Conservation (phyloP, 2,797 vertebrate genomes). For the Enteromius fasciolatus region DNA sequence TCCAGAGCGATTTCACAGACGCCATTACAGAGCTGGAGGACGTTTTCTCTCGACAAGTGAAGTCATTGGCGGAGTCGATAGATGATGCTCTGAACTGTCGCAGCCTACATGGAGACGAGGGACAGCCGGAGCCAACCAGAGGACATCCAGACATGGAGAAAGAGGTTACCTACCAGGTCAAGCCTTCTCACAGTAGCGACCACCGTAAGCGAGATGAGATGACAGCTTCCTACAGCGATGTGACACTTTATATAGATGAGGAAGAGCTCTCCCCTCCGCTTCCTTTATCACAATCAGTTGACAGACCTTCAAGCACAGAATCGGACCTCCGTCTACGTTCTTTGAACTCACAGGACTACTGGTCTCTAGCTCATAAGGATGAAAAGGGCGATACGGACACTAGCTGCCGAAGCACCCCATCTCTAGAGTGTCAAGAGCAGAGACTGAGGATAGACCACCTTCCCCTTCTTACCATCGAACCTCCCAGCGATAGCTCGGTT, state of each 20-base stretch:
- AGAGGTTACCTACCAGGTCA: constrained; percentile 76
- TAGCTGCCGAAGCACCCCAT: constrained; percentile 92
- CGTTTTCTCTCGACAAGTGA: constrained; percentile 95
- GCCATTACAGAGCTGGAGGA: constrained; percentile 97
- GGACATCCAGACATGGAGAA: constrained; percentile 81
- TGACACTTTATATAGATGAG: constrained; percentile 95
- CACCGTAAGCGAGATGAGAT: constrained; percentile 91
- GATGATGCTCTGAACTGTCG: constrained; percentile 96
- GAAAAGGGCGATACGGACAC: constrained; percentile 91
- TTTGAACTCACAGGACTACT: constrained; percentile 88
- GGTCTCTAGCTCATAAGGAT: constrained; percentile 90
- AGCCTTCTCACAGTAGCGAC: constrained; percentile 77
- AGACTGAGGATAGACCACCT: constrained; percentile 88
- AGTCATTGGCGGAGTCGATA: constrained; percentile 95
- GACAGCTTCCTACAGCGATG: constrained; percentile 94
- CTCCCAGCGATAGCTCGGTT: constrained; percentile 93
- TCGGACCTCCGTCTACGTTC: constrained; percentile 86
- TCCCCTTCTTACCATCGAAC: constrained; percentile 91
- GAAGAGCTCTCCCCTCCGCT: constrained; percentile 94
- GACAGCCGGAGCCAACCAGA: constrained; percentile 72
- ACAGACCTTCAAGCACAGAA: constrained; percentile 86
- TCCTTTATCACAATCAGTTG: constrained; percentile 83
- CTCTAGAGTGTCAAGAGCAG: constrained; percentile 89
- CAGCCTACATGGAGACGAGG: constrained; percentile 88
- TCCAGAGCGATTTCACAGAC: constrained; percentile 87